Percentiles rank a stretch among this genome's conserved stretches.
Evolutionary conservation across 2,113 vertebrate genomes (phyloP).

Genomic region (Canis aureus): DNA sequence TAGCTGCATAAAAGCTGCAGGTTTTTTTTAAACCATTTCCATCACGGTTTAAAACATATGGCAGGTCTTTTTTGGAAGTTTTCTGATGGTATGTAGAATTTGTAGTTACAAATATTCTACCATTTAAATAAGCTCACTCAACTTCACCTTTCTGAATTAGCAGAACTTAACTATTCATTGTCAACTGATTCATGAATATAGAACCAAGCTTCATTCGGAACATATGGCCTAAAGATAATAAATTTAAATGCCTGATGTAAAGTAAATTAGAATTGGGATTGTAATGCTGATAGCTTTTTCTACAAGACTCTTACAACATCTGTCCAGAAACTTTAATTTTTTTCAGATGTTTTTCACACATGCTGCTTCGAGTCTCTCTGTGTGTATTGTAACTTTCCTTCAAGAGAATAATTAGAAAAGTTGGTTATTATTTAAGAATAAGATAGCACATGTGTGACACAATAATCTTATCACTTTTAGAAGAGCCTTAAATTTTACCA

Average conservation of each 20-base stretch:
- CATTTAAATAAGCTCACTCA: conserved; percentile 87
- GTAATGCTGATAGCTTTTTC: conserved; percentile 85
- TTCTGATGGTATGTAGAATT: conserved; percentile 83
- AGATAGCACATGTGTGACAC: conserved; percentile 60
- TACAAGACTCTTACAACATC: conserved; percentile 74
- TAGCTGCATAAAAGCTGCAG: conserved; percentile 81
- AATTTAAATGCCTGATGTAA: conserved; percentile 85
- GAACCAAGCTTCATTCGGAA: conserved; percentile 73
- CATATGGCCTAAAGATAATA: conserved; percentile 85
- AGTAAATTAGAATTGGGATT: conserved; percentile 86
- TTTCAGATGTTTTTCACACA: conserved; percentile 83
- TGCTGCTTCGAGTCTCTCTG: conserved; percentile 52
- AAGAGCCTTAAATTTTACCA: not conserved
- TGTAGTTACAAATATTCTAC: conserved; percentile 86
- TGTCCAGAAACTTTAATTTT: conserved; percentile 80
- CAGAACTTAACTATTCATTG: conserved; percentile 85
- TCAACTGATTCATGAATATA: conserved; percentile 86
- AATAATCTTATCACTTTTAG: conserved; percentile 65
- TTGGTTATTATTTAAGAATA: conserved; percentile 76
- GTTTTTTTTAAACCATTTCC: conserved; percentile 67
- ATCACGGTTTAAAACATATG: conserved; percentile 83
- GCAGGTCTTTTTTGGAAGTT: conserved; percentile 78
- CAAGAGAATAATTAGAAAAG: conserved; percentile 77
- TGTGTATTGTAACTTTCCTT: conserved; percentile 34
- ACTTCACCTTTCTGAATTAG: conserved; percentile 87